A percentile compares a stretch with the other conserved stretches of the same genome.
Evolutionary conservation across 2,113 vertebrate species (phyloP).

Genomic region (Pterophyllum scalare): DNA sequence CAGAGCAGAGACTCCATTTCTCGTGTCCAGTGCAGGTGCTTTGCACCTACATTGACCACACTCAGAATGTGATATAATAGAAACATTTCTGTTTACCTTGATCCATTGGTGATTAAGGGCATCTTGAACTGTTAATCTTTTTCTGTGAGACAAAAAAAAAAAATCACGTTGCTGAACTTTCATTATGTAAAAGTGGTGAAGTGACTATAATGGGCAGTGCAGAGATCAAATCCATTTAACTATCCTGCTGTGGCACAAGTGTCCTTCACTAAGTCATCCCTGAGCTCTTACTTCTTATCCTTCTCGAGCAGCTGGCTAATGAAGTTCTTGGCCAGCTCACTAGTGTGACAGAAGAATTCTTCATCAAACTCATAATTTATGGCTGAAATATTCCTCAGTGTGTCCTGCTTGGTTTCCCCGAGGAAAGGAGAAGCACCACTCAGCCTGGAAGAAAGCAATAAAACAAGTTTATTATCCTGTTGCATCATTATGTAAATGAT

Average conservation of each 20-base stretch:
- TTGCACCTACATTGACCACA: no score
- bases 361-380: slow-evolving; percentile 95
- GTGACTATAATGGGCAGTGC: not conserved
- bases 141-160: slow-evolving; percentile 80
- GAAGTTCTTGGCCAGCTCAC: slow-evolving; percentile 92
- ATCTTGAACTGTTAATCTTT: slow-evolving; percentile 91
- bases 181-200: not conserved
- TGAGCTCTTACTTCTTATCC: slow-evolving; percentile 79
- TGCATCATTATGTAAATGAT: not conserved
- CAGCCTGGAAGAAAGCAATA: slow-evolving; percentile 76
- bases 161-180: not conserved
- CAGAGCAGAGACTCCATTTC: no score
- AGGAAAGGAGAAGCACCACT: slow-evolving; percentile 97
- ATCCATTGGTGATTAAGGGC: slow-evolving; percentile 95
- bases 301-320: slow-evolving; percentile 92
- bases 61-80: not conserved
- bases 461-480: not conserved
- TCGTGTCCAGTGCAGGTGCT: no score
- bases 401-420: slow-evolving; percentile 96
- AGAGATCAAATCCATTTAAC: not conserved
- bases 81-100: slow-evolving; percentile 81
- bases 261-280: not conserved
- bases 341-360: slow-evolving; percentile 96
- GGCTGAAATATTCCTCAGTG: slow-evolving; percentile 91
- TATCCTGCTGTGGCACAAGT: not conserved